These are phyloP conservation scores for Amniataba percoides DNA, from an alignment of 2,797 vertebrate species.

Conservation along the genomic window DNA sequence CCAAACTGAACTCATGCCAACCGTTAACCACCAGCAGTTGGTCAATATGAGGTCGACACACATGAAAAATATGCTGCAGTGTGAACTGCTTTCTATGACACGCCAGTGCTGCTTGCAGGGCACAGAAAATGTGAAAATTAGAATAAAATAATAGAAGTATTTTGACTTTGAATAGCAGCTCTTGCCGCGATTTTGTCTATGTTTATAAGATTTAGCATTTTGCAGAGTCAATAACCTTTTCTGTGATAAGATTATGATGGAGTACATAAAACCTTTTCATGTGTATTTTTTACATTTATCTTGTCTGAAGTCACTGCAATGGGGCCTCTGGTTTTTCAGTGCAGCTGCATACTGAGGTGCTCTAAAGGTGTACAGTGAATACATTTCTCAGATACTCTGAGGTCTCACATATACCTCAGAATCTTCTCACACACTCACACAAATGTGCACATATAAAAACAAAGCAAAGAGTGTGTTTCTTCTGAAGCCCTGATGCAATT, in stretches of 20 bases:
- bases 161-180: not conserved
- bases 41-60: constrained; percentile 30
- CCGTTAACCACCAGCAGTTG: constrained; percentile 49
- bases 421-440: not conserved
- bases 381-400: constrained; percentile 20
- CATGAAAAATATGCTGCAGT: constrained; percentile 2
- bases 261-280: not conserved
- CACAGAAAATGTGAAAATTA: not conserved
- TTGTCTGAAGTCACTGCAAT: not conserved
- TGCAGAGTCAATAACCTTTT: not conserved
- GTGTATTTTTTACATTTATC: not conserved
- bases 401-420: not conserved
- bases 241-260: not conserved
- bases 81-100: constrained; percentile 16
- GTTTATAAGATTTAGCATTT: not conserved
- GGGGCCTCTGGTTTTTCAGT: not conserved
- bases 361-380: constrained; percentile 8
- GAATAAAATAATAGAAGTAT: not conserved
- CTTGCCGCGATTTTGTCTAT: not conserved
- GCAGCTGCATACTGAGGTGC: not conserved
- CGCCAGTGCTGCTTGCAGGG: not conserved
- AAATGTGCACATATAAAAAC: constrained; percentile 47
- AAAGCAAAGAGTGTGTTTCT: constrained; percentile 20
- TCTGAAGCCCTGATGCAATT: constrained; percentile 50
- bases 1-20: constrained; percentile 52